Evolutionary conservation across 1,140 invertebrate genomes (phyloP), one percentile per base, ranked within the genome.

Genomic region (Trichonephila clavata): DNA sequence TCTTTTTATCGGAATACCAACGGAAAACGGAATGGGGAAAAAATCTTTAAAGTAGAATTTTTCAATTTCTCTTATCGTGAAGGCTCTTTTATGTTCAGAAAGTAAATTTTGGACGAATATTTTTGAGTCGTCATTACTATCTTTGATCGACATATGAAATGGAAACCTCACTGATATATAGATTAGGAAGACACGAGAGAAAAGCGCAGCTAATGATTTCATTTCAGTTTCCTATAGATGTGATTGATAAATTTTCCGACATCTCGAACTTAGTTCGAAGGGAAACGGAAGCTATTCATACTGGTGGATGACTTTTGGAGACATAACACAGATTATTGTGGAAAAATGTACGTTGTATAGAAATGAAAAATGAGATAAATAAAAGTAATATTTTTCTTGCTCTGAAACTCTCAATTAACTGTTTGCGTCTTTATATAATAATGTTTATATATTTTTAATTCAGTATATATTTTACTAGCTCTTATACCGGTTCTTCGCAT

Each of bases 221-320:
- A 77, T 77, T 77, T 77, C 71, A 77, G 6, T 20, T 71, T 77
- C 71, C 27, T 77, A 32, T 77, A 32, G 71, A 77, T 77, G 18
- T 1, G 18, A 39, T 27, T 77, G 71, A 77, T 77, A 32, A 32
- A 32, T 77, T 32, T 77, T 39, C 71, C 32, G 71, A 77, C 71
- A 77, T 18, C 27, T 77, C 27, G 18, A 77, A 77, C 16, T 16
- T 16, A 16, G 71, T 39, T 77, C 27, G 6, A 32, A 77, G 32
- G 16, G 32, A 77, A 77, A 77, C 20, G 71, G 27, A 77, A 18
- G 24, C n/a, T 68, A n/a, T 68, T 13, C 24, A n/a, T 14, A 24
- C 10, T 68, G 65, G 24, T 6, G 10, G 50, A 8, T 50, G 10
- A 50, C 50, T 50, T 50, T 50, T 50, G 50, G 10, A 50, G 50